Evolutionary conservation across 2,113 vertebrate species (phyloP).

Genomic region (Channa maculata): DNA sequence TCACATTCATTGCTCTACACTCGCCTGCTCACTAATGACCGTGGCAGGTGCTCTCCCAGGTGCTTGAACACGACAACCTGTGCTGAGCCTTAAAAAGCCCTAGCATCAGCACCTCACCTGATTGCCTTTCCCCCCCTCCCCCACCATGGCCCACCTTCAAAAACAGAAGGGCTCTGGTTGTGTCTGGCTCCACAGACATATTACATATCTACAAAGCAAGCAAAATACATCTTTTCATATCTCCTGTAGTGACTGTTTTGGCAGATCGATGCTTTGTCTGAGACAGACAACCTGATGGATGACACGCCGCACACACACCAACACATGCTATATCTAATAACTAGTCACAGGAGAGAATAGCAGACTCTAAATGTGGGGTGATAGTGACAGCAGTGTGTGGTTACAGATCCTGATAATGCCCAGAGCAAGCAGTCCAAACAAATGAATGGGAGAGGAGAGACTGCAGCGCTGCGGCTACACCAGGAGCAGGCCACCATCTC

Average conservation of each 20-base stretch:
- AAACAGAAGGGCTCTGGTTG: neutral
- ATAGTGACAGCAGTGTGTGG: constrained; percentile 30
- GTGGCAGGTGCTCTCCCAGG: constrained; percentile 73
- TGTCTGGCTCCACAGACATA: neutral
- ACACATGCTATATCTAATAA: constrained; percentile 10
- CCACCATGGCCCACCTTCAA: constrained; percentile 8
- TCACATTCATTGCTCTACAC: constrained; percentile 56
- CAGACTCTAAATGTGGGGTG: neutral
- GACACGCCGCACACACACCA: neutral
- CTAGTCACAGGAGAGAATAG: constrained; percentile 15
- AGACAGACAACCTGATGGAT: too few species aligned
- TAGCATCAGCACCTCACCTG: constrained; percentile 66
- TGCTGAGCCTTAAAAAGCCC: constrained; percentile 64
- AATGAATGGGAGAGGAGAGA: constrained; percentile 41
- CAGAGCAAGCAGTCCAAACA: neutral
- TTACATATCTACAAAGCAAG: neutral
- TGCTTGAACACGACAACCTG: constrained; percentile 59
- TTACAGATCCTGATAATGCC: constrained; percentile 40
- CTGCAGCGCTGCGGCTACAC: constrained; percentile 50
- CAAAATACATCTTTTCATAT: constrained; percentile 36
- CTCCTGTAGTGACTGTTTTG: neutral
- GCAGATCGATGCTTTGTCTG: neutral
- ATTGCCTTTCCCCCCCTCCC: neutral
- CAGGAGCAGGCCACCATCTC: constrained; percentile 35
- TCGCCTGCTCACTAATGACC: constrained; percentile 73